These are phyloP conservation scores for Brachyptera putata DNA, from an alignment of 2,888 invertebrate genomes.

Conservation along the genomic window DNA sequence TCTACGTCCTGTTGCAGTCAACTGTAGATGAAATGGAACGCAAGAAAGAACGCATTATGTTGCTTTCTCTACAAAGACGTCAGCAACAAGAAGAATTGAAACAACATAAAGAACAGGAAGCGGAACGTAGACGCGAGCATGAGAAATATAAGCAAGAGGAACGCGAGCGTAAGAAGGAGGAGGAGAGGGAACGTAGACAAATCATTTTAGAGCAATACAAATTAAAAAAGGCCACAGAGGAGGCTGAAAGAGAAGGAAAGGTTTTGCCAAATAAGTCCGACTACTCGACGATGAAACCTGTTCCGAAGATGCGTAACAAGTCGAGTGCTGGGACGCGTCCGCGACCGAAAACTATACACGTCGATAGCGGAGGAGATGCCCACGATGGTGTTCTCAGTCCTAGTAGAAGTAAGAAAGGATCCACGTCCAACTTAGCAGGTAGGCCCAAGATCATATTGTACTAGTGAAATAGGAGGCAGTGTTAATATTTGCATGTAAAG, in stretches of 20 bases:
- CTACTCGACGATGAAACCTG: conserved; percentile 53
- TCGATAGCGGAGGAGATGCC: conserved; percentile 74
- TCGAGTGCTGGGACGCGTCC: conserved; percentile 56
- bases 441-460: conserved; percentile 41
- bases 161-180: conserved; percentile 64
- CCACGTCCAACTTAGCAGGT: conserved; percentile 80
- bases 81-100: conserved; percentile 87
- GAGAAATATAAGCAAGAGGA: conserved; percentile 71
- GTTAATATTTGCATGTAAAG: no score
- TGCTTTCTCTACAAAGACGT: conserved; percentile 82
- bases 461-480: no score
- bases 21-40: conserved; percentile 87
- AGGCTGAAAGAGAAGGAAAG: conserved; percentile 69
- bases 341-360: conserved; percentile 86
- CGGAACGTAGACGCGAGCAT: conserved; percentile 67
- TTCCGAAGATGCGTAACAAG: conserved; percentile 61
- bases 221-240: conserved; percentile 87
- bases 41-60: conserved; percentile 86
- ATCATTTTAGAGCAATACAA: conserved; percentile 90
- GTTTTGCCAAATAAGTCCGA: conserved; percentile 64
- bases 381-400: conserved; percentile 70
- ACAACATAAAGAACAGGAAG: conserved; percentile 76
- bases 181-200: conserved; percentile 82
- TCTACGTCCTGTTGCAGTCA: conserved; percentile 62
- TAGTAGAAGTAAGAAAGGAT: conserved; percentile 73